These are phyloP conservation scores for Sardinella longiceps DNA, from an alignment of 2,797 vertebrate species.

Conservation along the genomic window DNA sequence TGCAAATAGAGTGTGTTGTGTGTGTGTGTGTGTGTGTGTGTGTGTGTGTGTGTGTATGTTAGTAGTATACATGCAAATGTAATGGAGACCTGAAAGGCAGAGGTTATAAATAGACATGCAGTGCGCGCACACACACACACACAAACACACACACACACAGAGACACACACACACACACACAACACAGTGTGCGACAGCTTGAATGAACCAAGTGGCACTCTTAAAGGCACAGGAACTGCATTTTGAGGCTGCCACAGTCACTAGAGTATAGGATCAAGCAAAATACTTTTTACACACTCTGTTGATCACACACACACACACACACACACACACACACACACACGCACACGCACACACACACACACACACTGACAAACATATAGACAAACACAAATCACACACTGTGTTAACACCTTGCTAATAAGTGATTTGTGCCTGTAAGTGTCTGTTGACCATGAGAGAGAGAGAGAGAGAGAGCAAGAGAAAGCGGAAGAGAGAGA, in stretches of 20 bases:
- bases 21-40: background rate
- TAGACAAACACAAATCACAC: background rate
- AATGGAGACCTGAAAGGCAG: conserved; percentile 56
- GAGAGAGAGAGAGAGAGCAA: background rate
- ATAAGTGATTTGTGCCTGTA: background rate
- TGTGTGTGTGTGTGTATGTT: conserved; percentile 39
- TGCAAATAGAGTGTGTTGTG: conserved; percentile 46
- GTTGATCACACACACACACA: too few relatives aligned
- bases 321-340: too few relatives aligned
- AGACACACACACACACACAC: too few relatives aligned
- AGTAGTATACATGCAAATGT: conserved; percentile 55
- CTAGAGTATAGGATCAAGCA: background rate
- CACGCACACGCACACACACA: background rate
- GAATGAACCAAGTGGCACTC: conserved; percentile 49
- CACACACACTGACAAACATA: background rate
- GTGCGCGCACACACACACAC: too few relatives aligned
- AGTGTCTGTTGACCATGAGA: background rate
- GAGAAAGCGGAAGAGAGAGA: background rate
- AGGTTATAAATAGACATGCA: conserved; percentile 59
- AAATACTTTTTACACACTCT: too few relatives aligned
- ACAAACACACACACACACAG: too few relatives aligned
- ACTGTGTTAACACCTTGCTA: background rate
- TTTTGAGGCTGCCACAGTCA: background rate
- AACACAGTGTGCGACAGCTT: conserved; percentile 45
- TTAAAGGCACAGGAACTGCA: conserved; percentile 50